Conservation (phyloP, 1,140 invertebrate genomes). For the Lamellibrachia luymesi region DNA sequence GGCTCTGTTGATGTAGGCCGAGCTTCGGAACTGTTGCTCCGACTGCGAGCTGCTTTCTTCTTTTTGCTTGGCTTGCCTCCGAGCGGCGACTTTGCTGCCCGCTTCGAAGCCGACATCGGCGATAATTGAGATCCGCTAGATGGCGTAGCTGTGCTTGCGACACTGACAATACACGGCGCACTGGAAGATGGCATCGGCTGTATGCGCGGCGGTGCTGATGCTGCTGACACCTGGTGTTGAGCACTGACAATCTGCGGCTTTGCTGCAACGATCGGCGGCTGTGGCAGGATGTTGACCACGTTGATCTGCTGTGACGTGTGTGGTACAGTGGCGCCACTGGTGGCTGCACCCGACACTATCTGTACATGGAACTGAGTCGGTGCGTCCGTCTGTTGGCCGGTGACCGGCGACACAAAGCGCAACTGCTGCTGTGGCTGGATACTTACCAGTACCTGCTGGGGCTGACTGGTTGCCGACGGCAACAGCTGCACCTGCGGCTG, state of each 20-base stretch:
- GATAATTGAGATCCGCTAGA: neutral
- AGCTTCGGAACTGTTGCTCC: neutral
- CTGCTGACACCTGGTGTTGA: neutral
- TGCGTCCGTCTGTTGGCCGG: neutral
- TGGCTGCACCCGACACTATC: neutral
- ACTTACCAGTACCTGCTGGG: neutral
- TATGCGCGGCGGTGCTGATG: neutral
- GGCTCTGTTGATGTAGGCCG: neutral
- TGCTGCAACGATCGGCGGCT: neutral
- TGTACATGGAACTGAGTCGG: neutral
- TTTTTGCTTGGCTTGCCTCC: neutral
- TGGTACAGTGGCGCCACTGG: neutral
- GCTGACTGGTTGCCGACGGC: neutral
- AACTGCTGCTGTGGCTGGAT: conserved; percentile 14
- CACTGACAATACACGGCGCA: neutral
- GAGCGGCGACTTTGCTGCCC: neutral
- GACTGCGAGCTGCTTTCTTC: neutral
- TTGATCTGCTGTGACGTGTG: neutral
- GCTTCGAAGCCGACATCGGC: neutral
- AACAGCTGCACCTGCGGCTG: conserved; percentile 6
- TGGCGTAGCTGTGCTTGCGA: neutral
- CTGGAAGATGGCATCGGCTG: neutral
- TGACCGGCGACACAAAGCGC: neutral
- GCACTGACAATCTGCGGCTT: neutral
- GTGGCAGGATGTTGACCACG: neutral